Percentiles rank a stretch among this genome's conserved stretches.
Conservation (phyloP, 1,140 invertebrate species). For the Meloidogyne floridensis region DNA sequence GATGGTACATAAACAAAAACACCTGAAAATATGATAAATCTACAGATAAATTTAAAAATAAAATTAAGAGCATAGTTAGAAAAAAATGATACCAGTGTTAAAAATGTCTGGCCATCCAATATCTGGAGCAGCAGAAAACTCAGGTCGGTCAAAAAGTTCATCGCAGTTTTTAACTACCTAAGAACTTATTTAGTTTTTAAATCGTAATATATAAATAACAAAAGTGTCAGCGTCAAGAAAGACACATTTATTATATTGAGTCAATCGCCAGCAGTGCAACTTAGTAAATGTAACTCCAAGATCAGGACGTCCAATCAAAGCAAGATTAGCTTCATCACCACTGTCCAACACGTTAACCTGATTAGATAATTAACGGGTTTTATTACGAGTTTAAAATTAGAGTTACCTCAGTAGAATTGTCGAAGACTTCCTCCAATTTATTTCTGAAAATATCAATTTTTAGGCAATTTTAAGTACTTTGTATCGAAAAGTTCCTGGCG, state of each 20-base stretch:
- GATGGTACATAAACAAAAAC: slow-evolving; percentile 91
- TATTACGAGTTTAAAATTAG: background rate
- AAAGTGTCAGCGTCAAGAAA: slow-evolving; percentile 92
- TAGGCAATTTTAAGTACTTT: too few relatives aligned
- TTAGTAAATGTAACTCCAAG: slow-evolving; percentile 94
- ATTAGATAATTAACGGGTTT: background rate
- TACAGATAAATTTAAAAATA: background rate
- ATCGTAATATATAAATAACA: slow-evolving; percentile 69
- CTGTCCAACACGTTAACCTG: slow-evolving; percentile 88
- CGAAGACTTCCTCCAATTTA: slow-evolving; percentile 76
- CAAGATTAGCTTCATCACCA: slow-evolving; percentile 81
- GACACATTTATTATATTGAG: slow-evolving; percentile 84
- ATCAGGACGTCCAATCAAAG: slow-evolving; percentile 83
- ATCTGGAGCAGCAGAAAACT: slow-evolving; percentile 89
- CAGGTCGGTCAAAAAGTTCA: slow-evolving; percentile 88
- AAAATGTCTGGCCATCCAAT: slow-evolving; percentile 95
- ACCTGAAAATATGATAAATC: slow-evolving; percentile 71
- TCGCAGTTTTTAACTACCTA: slow-evolving; percentile 85
- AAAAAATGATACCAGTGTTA: slow-evolving; percentile 78
- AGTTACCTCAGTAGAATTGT: slow-evolving; percentile 73
- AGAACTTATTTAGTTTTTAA: background rate
- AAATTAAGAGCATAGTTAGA: slow-evolving; percentile 81
- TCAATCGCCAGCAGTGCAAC: slow-evolving; percentile 88
- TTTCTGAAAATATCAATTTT: slow-evolving; percentile 69
- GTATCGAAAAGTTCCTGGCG: too few relatives aligned